phyloP scores from a whole-genome alignment of 2,888 invertebrate genomes.

The Philopedon plagiatum region DNA sequence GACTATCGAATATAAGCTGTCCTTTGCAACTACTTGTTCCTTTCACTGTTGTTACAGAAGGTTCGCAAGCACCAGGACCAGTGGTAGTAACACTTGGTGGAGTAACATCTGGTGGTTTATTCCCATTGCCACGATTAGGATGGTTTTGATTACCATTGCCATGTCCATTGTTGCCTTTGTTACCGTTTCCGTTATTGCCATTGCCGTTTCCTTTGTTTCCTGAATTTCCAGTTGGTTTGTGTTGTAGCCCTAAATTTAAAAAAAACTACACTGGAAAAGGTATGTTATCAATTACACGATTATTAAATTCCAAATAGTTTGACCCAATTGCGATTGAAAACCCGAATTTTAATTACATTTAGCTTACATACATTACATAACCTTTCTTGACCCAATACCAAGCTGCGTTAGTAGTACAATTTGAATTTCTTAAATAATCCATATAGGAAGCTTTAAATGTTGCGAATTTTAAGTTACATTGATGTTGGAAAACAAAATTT shows the following conservation, averaged over 20 bases:
- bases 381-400: too few relatives aligned
- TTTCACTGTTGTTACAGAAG: slow-evolving; percentile 53
- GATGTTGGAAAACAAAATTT: too few relatives aligned
- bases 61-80: slow-evolving; percentile 31
- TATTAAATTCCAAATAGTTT: too few relatives aligned
- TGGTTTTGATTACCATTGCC: neutral
- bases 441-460: too few relatives aligned
- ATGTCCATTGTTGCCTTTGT: neutral
- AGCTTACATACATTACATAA: too few relatives aligned
- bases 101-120: slow-evolving; percentile 37
- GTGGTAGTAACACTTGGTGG: neutral
- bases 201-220: neutral
- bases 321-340: too few relatives aligned
- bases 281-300: neutral
- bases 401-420: too few relatives aligned
- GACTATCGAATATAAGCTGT: slow-evolving; percentile 72
- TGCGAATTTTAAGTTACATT: too few relatives aligned
- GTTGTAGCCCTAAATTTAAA: slow-evolving; percentile 61
- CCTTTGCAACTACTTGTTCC: slow-evolving; percentile 69
- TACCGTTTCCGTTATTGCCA: neutral
- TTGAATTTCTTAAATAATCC: too few relatives aligned
- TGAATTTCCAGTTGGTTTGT: slow-evolving; percentile 31
- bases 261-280: neutral
- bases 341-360: too few relatives aligned
- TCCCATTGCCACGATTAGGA: neutral